phyloP scores from a whole-genome alignment of 2,888 invertebrate species.

The Andrena fulva region DNA sequence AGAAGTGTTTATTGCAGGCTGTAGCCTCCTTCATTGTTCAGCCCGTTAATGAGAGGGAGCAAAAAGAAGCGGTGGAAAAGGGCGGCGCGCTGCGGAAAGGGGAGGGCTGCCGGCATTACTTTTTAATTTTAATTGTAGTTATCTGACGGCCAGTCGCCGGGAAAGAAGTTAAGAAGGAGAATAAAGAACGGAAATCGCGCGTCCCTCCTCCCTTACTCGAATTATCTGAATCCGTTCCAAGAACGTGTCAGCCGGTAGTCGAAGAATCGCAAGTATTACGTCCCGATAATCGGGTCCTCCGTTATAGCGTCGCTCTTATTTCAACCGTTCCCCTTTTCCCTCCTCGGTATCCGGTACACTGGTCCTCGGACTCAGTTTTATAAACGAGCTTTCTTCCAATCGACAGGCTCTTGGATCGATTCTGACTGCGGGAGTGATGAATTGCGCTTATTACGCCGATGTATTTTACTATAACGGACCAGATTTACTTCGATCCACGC shows the following conservation, averaged over 20 bases:
- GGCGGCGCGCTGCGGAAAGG: constrained; percentile 27
- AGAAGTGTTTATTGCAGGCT: constrained; percentile 80
- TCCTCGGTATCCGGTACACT: neutral
- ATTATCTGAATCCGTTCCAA: constrained; percentile 36
- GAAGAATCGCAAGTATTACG: constrained; percentile 21
- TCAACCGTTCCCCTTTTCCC: neutral
- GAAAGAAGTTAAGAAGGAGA: constrained; percentile 22
- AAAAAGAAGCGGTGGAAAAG: constrained; percentile 8
- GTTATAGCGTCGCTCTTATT: constrained; percentile 6
- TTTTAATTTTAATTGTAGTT: constrained; percentile 73
- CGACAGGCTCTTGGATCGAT: constrained; percentile 22
- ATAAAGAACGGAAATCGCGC: constrained; percentile 44
- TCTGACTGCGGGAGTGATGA: constrained; percentile 43
- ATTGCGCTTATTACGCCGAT: constrained; percentile 53
- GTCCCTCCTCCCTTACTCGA: constrained; percentile 27
- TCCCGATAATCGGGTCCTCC: constrained; percentile 5
- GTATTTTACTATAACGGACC: constrained; percentile 26
- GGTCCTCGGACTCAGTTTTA: constrained; percentile 5
- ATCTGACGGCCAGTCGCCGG: constrained; percentile 33
- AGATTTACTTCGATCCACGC: constrained; percentile 47
- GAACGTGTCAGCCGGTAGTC: neutral
- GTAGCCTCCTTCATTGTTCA: constrained; percentile 73
- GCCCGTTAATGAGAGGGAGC: constrained; percentile 73
- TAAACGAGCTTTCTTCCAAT: constrained; percentile 35
- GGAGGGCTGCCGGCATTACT: constrained; percentile 57